phyloP scores from a whole-genome alignment of 2,797 vertebrate genomes.

The Emydoidea blandingii region DNA sequence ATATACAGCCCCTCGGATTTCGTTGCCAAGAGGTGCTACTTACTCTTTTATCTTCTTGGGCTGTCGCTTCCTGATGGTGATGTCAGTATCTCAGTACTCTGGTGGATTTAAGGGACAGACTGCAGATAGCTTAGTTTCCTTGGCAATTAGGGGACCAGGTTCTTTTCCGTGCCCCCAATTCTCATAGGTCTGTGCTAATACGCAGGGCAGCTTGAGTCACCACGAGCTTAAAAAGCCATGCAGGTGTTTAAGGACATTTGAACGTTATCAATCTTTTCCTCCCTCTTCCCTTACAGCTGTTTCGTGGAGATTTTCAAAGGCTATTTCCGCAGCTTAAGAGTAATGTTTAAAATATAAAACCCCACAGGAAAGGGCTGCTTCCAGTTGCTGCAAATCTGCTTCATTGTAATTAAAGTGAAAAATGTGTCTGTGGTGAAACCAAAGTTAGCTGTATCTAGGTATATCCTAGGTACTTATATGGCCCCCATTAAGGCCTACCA shows the following conservation, averaged over 20 bases:
- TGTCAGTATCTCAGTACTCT: background rate
- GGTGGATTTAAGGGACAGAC: constrained; percentile 19
- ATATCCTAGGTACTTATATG: background rate
- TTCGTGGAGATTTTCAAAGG: background rate
- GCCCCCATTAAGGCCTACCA: background rate
- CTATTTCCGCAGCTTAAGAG: background rate
- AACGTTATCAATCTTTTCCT: background rate
- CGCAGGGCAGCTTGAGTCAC: background rate
- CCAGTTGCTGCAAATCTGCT: background rate
- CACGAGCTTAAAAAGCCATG: background rate
- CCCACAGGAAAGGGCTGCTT: background rate
- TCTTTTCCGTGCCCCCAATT: background rate
- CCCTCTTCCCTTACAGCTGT: background rate
- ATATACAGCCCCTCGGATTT: background rate
- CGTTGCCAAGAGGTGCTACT: background rate
- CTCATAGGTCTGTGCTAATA: background rate
- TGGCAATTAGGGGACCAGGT: background rate
- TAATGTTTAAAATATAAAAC: background rate
- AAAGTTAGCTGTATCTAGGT: background rate
- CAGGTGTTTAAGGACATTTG: background rate
- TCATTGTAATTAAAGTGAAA: background rate
- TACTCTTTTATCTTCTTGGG: constrained; percentile 1
- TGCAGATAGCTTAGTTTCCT: constrained; percentile 8
- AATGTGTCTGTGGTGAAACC: background rate
- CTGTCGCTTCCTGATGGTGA: constrained; percentile 3